Conservation (phyloP, 1,140 invertebrate genomes). For the Adoxophyes honmai region DNA sequence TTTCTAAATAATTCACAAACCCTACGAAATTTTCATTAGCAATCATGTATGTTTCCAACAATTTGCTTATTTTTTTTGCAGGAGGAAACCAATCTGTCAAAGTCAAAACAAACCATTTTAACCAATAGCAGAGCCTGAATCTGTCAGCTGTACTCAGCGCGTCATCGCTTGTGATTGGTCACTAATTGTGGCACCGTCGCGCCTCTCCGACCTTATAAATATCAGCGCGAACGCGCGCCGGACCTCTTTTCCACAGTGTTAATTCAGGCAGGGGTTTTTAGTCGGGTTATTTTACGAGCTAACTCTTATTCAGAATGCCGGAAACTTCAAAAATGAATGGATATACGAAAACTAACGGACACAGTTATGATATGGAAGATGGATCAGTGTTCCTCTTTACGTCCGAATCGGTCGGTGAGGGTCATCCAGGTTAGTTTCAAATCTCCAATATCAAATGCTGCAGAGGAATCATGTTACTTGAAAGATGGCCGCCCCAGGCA, state of each 20-base stretch:
- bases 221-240: slow-evolving; percentile 55
- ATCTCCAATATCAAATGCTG: slow-evolving; percentile 34
- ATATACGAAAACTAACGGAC: slow-evolving; percentile 84
- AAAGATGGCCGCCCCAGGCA: slow-evolving; percentile 69
- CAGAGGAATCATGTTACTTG: slow-evolving; percentile 45
- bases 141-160: slow-evolving; percentile 27
- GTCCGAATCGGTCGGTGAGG: slow-evolving; percentile 99
- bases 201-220: slow-evolving; percentile 70
- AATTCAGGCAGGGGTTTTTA: slow-evolving; percentile 62
- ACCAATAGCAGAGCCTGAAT: slow-evolving; percentile 43
- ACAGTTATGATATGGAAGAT: slow-evolving; percentile 87
- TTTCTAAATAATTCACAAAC: too few species aligned
- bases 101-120: slow-evolving; percentile 63
- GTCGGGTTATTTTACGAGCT: slow-evolving; percentile 73
- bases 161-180: slow-evolving; percentile 47
- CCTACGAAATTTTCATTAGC: not conserved
- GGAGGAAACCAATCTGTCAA: slow-evolving; percentile 27
- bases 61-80: slow-evolving; percentile 28
- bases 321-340: slow-evolving; percentile 87
- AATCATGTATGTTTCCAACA: slow-evolving; percentile 7
- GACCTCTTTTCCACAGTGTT: slow-evolving; percentile 76
- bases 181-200: slow-evolving; percentile 39
- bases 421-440: slow-evolving; percentile 92
- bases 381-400: slow-evolving; percentile 97
- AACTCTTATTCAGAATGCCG: slow-evolving; percentile 81